A percentile compares a stretch with the other conserved stretches of the same genome.
These are phyloP conservation scores for Nomada lathburiana DNA, from an alignment of 2,888 invertebrate species.

Conservation along the genomic window DNA sequence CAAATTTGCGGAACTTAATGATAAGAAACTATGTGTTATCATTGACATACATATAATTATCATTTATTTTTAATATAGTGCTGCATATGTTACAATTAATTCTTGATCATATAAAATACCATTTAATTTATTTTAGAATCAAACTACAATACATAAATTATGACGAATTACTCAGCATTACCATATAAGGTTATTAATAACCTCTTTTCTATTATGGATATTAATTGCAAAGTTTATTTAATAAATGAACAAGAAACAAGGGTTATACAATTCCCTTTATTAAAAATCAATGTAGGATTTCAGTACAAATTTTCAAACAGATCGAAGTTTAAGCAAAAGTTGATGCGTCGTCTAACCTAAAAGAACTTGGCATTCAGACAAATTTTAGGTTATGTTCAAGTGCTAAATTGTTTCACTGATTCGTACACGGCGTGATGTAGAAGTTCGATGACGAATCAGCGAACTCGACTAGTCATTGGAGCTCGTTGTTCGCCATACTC, in stretches of 20 bases:
- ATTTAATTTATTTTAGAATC: background rate
- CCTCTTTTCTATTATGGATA: background rate
- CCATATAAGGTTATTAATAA: slow-evolving; percentile 11
- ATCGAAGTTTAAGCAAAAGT: background rate
- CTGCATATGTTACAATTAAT: background rate
- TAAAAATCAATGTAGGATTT: background rate
- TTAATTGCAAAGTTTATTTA: background rate
- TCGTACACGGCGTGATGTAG: background rate
- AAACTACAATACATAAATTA: slow-evolving; percentile 1
- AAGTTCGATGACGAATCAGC: slow-evolving; percentile 28
- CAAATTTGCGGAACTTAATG: background rate
- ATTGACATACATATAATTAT: background rate
- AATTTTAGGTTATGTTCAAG: slow-evolving; percentile 30
- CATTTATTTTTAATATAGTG: background rate
- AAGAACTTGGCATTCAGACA: background rate
- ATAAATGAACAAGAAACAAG: background rate
- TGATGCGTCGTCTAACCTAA: no score
- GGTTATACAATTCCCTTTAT: background rate
- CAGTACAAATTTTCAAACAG: background rate
- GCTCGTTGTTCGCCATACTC: slow-evolving; percentile 8
- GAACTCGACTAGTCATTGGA: slow-evolving; percentile 46
- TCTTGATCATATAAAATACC: background rate
- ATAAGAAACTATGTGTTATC: background rate
- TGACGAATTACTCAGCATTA: background rate
- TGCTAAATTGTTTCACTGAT: background rate